Conservation (phyloP, 2,113 vertebrate genomes). For the Nycticorax nycticorax region DNA sequence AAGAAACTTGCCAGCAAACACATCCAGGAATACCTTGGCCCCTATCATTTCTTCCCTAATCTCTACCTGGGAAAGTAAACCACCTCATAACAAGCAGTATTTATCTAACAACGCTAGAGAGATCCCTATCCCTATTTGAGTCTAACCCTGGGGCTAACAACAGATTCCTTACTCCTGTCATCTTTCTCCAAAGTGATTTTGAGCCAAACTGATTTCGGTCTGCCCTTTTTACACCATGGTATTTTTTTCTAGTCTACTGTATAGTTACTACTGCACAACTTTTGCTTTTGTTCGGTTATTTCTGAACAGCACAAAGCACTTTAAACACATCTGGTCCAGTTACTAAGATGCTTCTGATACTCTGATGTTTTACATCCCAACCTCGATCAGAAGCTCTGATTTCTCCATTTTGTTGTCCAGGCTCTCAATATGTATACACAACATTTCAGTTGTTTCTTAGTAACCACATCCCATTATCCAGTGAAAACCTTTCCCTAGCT, state of each 20-base stretch:
- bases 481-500: background rate
- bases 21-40: conserved; percentile 3
- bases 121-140: background rate
- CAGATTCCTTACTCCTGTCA: conserved; percentile 31
- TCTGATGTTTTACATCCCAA: background rate
- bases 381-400: background rate
- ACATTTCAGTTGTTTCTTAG: background rate
- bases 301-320: background rate
- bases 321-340: background rate
- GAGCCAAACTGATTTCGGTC: background rate
- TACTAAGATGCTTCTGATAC: background rate
- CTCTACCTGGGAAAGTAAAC: conserved; percentile 34
- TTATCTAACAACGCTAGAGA: conserved; percentile 45
- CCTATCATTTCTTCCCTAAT: conserved; percentile 26
- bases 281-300: background rate
- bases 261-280: background rate
- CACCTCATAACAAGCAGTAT: conserved; percentile 13
- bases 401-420: background rate
- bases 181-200: conserved; percentile 9
- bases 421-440: background rate
- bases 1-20: conserved; percentile 12
- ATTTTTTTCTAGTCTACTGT: background rate
- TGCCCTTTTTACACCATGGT: background rate
- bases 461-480: background rate
- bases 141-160: conserved; percentile 11